Evolutionary conservation across 2,113 vertebrate species (phyloP), one percentile per base, ranked within the genome.

Genomic region (Seriola rivoliana): DNA sequence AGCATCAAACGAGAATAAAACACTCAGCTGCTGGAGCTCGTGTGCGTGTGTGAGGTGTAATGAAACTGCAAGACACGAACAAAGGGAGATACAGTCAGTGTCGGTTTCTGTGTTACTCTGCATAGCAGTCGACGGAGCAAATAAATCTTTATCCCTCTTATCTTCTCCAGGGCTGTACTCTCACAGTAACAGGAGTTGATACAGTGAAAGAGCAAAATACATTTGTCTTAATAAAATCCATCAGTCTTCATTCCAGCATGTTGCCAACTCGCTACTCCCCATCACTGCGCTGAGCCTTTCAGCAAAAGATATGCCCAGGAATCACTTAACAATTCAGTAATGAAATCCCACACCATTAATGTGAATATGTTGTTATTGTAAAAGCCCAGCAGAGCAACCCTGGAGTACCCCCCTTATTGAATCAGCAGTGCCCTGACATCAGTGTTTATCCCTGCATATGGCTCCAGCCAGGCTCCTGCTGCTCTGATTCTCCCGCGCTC

Each of bases 281-380:
- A 16, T 60, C 59, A 32, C 63, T 54, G 46, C 11, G 21, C 42
- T 67, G 58, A 78, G 29, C 42, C 78, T 80, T 65, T 75, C 82
- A 76, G 80, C 62, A 66, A 63, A 69, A 50, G 34, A 82, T 74
- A 75, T 69, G 44, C 10, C 65, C 82, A 75, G 74, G 65, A 91
- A 90, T 92, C 71, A 85, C 91, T 88, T 79, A 88, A 90, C 84
- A 86, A 58, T 83, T 58, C 52, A 8, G 81, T 88, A 87, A 90
- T 89, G 82, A 87, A 90, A 92, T 92, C 78, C 74, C 74, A 71
- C 75, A 73, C 54, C 54, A 71, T 52, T 88, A 80, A 85, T 76
- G 76, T 75, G 71, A 74, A 86, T 74, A 59, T 92, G 86, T 86
- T 88, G 72, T 88, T 87, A 73, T 88, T 86, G 85, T 87, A 85